These are phyloP conservation scores for Cebus imitator DNA, from an alignment of 2,113 vertebrate genomes.

Conservation along the genomic window DNA sequence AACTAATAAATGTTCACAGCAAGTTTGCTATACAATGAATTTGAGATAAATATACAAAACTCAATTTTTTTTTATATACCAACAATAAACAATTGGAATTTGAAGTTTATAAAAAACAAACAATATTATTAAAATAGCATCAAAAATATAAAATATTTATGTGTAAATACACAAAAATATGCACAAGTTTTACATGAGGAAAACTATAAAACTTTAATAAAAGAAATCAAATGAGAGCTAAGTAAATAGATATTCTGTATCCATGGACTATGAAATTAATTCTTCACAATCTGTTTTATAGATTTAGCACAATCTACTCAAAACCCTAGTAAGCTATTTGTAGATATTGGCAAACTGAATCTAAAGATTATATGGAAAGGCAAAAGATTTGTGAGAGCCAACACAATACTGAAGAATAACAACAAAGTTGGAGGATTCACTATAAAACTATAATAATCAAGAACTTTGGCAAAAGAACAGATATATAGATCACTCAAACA, in stretches of 20 bases:
- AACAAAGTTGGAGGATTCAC: background rate
- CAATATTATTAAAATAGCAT: background rate
- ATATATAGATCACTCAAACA: background rate
- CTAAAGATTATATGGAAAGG: background rate
- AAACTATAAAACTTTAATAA: background rate
- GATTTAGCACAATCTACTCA: background rate
- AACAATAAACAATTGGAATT: background rate
- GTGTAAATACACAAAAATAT: background rate
- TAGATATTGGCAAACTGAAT: background rate
- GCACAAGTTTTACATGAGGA: background rate
- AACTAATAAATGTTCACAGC: background rate
- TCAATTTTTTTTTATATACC: background rate
- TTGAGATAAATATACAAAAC: background rate
- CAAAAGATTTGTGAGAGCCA: background rate
- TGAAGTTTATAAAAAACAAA: background rate
- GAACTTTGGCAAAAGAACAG: background rate
- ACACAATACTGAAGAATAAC: background rate
- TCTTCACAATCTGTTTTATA: background rate
- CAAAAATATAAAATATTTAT: background rate
- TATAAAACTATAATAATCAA: background rate
- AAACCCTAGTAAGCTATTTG: background rate
- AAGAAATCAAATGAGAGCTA: constrained; percentile 17
- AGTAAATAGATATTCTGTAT: background rate
- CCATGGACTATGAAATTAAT: background rate
- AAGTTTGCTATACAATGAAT: background rate